Evolutionary conservation across 2,888 invertebrate species (phyloP), one percentile per base, ranked within the genome.

Genomic region (Spilosoma lubricipeda): DNA sequence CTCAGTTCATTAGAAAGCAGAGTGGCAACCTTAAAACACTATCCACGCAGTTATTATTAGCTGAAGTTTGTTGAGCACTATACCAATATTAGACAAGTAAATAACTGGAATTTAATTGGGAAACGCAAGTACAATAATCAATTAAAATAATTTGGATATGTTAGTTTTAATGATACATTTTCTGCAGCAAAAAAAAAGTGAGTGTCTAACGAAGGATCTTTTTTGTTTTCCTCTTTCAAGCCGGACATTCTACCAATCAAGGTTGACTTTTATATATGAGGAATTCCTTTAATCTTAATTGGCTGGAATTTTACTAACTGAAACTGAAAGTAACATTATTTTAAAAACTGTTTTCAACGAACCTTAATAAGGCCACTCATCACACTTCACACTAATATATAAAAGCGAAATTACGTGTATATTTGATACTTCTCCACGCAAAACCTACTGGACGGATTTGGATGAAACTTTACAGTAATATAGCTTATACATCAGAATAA

Each of bases 101-200:
- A 48, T 20, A 48, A 20, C 48, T 48, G 18, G 20, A 48, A 20
- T 48, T 48, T 7, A 20, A 48, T 18, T 20, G 18, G 48, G 0
- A 20, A 48, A 48, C 18, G 52, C 52, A 52, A 23, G 8, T 52
- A 18, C 48, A 48, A 48, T 52, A 52, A 23, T 56, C n/a, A 56
- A 56, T 56, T 56, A 9, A 27, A 59, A 59, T 59, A 27, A 27
- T 27, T n/a, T 1, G 11, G 27, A n/a, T 4, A 27, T 59, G n/a
- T 59, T 56, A 56, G 56, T 27, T n/a, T 56, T n/a, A 11, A 59
- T 27, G n/a, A 59, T 59, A 13, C 13, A 13, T 59, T n/a, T 45
- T 73, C 73, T 75, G 75, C 78, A 1, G 59, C 27, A 27, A 59
- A 59, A 56, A 15, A 59, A 27, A 59, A 59, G 27, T 59, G 52